phyloP scores from a whole-genome alignment of 2,113 vertebrate species.

The Scomber japonicus region DNA sequence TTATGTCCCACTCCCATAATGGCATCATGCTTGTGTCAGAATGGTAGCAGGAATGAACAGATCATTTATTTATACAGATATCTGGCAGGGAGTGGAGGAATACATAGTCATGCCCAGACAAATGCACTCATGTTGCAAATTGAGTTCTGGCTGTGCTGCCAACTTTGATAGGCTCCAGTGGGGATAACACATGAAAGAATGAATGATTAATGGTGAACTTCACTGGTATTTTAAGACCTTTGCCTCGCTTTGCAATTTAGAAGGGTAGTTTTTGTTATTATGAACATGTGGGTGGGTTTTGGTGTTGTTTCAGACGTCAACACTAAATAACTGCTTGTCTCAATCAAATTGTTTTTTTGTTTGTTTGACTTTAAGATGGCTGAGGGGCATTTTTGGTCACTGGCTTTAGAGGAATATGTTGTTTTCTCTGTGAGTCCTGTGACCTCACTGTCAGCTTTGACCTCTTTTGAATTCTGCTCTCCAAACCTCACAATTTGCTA shows the following conservation, averaged over 20 bases:
- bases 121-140: not conserved
- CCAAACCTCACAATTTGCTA: not conserved
- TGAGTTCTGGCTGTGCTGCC: not conserved
- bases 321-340: too few relatives aligned
- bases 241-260: not conserved
- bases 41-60: conserved; percentile 37
- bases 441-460: conserved; percentile 1
- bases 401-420: not conserved
- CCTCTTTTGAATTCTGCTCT: not conserved
- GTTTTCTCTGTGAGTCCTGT: not conserved
- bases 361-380: too few relatives aligned
- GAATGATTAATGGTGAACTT: conserved; percentile 3
- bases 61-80: conserved; percentile 28
- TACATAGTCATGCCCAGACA: conserved; percentile 1
- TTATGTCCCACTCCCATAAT: not conserved
- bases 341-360: too few relatives aligned
- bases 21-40: not conserved
- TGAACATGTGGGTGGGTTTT: too few relatives aligned
- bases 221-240: not conserved
- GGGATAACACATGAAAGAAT: not conserved
- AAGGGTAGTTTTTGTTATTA: too few relatives aligned
- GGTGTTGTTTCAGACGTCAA: too few relatives aligned
- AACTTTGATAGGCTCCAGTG: not conserved
- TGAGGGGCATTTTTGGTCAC: not conserved
- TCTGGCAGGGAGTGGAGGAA: conserved; percentile 21